A percentile compares a stretch with the other conserved stretches of the same genome.
These are phyloP conservation scores for Trichogramma pretiosum DNA, from an alignment of 1,140 invertebrate genomes.

Conservation along the genomic window DNA sequence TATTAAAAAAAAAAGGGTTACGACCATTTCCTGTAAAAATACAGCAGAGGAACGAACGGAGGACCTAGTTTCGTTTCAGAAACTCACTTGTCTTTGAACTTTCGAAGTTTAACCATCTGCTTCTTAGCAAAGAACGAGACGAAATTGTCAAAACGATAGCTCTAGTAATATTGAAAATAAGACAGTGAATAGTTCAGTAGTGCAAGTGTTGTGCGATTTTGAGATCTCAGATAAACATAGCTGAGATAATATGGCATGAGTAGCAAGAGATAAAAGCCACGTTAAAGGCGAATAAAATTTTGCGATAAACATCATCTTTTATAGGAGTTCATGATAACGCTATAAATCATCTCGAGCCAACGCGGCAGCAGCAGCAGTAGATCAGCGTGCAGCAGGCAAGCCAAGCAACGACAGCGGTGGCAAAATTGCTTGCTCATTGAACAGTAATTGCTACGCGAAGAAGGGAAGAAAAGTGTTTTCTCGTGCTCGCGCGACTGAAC, in stretches of 20 bases:
- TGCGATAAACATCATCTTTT: conserved; percentile 1
- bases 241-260: no score
- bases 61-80: conserved; percentile 5
- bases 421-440: conserved; percentile 1
- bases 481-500: no score
- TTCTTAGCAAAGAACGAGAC: no score
- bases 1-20: conserved; percentile 17
- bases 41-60: no score
- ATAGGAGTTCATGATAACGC: conserved; percentile 4
- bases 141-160: no score
- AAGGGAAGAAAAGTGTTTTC: conserved; percentile 4
- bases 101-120: conserved; percentile 6
- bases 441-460: not conserved
- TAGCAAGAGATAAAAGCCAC: not conserved
- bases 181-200: no score
- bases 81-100: conserved; percentile 10
- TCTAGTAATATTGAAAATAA: no score
- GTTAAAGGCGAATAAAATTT: not conserved
- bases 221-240: no score
- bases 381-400: no score
- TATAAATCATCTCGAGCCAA: conserved; percentile 3
- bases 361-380: no score
- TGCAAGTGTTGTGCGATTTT: not conserved
- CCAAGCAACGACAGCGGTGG: no score
- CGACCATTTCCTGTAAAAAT: conserved; percentile 5